Percentiles rank a stretch among this genome's conserved stretches.
phyloP scores from a whole-genome alignment of 2,888 invertebrate genomes.

The Ethmia dodecea region DNA sequence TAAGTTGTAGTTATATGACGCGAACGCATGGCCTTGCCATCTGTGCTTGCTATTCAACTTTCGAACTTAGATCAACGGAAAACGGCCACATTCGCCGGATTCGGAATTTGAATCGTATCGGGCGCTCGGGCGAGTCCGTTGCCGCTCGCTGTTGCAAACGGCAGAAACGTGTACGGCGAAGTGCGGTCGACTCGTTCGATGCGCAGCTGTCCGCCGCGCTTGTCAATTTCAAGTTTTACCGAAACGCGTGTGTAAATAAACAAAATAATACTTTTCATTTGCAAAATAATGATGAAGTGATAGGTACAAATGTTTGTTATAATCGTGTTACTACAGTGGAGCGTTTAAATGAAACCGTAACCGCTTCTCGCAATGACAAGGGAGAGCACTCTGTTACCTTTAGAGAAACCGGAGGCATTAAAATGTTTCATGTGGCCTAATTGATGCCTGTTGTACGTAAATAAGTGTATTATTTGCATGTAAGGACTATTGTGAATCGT shows the following conservation, averaged over 20 bases:
- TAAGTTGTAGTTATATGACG: constrained; percentile 38
- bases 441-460: constrained; percentile 60
- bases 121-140: constrained; percentile 19
- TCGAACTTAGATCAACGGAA: constrained; percentile 58
- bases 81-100: constrained; percentile 55
- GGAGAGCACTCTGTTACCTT: constrained; percentile 73
- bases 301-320: constrained; percentile 66
- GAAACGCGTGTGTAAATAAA: constrained; percentile 75
- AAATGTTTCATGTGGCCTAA: constrained; percentile 74
- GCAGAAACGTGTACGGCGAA: constrained; percentile 76
- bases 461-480: constrained; percentile 70
- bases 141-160: constrained; percentile 40
- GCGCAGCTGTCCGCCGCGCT: constrained; percentile 70
- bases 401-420: constrained; percentile 74
- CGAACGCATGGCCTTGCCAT: constrained; percentile 41
- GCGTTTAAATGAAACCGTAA: constrained; percentile 64
- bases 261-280: constrained; percentile 68
- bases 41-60: constrained; percentile 65
- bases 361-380: constrained; percentile 76
- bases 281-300: constrained; percentile 61
- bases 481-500: constrained; percentile 71
- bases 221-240: constrained; percentile 65
- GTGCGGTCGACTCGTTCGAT: constrained; percentile 77
- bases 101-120: constrained; percentile 60
- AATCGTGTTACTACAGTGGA: constrained; percentile 64